Evolutionary conservation across 2,113 vertebrate species (phyloP), one percentile per base, ranked within the genome.

Genomic region (Microcebus tavaratra): DNA sequence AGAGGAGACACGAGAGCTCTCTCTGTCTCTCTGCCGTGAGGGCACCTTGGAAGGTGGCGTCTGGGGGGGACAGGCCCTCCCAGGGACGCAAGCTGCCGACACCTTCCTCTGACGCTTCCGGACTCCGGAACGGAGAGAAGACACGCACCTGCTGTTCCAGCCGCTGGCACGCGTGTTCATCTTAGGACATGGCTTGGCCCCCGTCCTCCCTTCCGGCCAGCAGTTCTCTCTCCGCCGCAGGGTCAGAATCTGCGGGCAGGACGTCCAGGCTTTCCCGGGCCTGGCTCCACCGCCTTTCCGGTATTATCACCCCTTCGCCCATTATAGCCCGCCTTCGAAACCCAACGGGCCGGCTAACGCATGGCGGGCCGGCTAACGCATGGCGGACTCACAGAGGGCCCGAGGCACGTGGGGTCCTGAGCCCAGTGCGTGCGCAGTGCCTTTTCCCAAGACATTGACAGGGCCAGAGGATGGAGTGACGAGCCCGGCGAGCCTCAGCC

Each of bases 81-180:
- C 48, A 48, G 2, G 1, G 36, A 79, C 11, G 23, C 13, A 3
- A 53, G 13, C 3, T 25, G 73, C 23, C 15, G 6, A 8, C 45
- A 6, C 36, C 27, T 42, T 63, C 14, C 0, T 6, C 14, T 65
- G 1, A 53, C 1, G 11, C 78, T 23, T 36, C 39, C 50, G 1
- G 75, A 65, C 68, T 23, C 14, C 5, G 8, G 50, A 27, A 25
- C 23, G 0, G 5, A 20, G 48, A 88, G 45, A 53, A 27, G 82
- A 10, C 34, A 7, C 18, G 6, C 4, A 2, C 20, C 21, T 4
- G 9, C 1, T 0, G 18, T 3, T 68, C 4, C 18, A 29, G 25
- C 42, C 20, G 4, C 39, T 3, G 0, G 20, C 12, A n/a, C 57
- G 8, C 17, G 31, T 12, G 10, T 10, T 53, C 6, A 45, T 63